phyloP scores from a whole-genome alignment of 1,140 invertebrate genomes.

The Pinna nobilis region DNA sequence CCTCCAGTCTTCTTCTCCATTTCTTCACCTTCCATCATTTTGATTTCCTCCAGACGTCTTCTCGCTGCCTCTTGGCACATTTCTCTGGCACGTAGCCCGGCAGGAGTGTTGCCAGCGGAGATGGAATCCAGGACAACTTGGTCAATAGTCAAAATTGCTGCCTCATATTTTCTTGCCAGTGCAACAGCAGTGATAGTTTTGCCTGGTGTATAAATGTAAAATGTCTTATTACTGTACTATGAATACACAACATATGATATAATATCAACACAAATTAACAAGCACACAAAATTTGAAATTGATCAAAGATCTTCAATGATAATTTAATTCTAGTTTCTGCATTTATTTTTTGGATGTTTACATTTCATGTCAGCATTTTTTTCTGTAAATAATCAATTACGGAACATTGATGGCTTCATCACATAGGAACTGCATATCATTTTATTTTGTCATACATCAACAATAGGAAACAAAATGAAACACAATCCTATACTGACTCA shows the following conservation, averaged over 20 bases:
- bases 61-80: slow-evolving; percentile 71
- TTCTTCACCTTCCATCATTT: slow-evolving; percentile 63
- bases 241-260: neutral
- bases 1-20: slow-evolving; percentile 65
- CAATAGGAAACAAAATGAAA: too few relatives aligned
- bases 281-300: neutral
- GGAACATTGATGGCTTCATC: too few relatives aligned
- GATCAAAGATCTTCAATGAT: too few relatives aligned
- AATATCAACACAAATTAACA: neutral
- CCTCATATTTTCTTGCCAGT: slow-evolving; percentile 73
- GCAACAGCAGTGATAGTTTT: slow-evolving; percentile 68
- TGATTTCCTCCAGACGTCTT: slow-evolving; percentile 67
- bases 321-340: too few relatives aligned
- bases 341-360: too few relatives aligned
- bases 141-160: slow-evolving; percentile 72
- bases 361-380: too few relatives aligned
- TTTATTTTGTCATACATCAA: too few relatives aligned
- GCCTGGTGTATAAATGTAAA: slow-evolving; percentile 52
- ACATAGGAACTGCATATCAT: too few relatives aligned
- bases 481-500: slow-evolving; percentile 17
- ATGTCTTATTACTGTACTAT: neutral
- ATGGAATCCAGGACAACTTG: slow-evolving; percentile 73
- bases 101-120: slow-evolving; percentile 68
- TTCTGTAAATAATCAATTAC: too few relatives aligned
- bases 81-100: slow-evolving; percentile 68